Conservation (phyloP, 37 sponge, comb jelly and placozoan genomes). For the Agelas oroides region DNA sequence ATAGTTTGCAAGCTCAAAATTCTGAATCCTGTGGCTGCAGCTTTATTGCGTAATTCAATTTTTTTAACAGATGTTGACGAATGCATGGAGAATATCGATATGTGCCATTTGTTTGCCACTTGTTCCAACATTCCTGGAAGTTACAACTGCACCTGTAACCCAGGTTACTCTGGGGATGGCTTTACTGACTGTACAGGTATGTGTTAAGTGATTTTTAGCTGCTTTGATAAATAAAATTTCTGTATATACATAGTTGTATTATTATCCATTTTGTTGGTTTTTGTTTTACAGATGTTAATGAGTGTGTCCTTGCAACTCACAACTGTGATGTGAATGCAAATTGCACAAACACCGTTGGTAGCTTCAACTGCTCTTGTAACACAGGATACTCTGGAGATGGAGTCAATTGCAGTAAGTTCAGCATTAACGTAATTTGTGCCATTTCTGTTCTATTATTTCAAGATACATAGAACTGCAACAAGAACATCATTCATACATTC, state of each 20-base stretch:
- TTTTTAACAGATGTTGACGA: conserved; percentile 12
- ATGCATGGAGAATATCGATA: neutral
- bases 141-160: conserved; percentile 28
- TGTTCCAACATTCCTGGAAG: conserved; percentile 34
- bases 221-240: neutral
- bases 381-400: conserved; percentile 38
- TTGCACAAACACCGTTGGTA: conserved; percentile 25
- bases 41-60: no score
- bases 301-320: neutral
- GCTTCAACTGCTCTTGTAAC: conserved; percentile 37
- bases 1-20: neutral
- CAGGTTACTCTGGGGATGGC: conserved; percentile 38
- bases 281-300: neutral
- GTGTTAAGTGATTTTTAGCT: neutral
- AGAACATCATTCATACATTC: no score
- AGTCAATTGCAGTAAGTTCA: neutral
- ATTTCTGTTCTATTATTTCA: no score
- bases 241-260: neutral
- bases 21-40: neutral
- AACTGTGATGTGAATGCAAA: conserved; percentile 17
- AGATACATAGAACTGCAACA: no score
- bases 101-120: conserved; percentile 3
- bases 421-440: neutral
- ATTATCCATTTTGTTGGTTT: no score
- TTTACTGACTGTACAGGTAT: conserved; percentile 18